Base-by-base conservation (phyloP, 2,797 vertebrate genomes). In the Bothrops alternatus region DNA sequence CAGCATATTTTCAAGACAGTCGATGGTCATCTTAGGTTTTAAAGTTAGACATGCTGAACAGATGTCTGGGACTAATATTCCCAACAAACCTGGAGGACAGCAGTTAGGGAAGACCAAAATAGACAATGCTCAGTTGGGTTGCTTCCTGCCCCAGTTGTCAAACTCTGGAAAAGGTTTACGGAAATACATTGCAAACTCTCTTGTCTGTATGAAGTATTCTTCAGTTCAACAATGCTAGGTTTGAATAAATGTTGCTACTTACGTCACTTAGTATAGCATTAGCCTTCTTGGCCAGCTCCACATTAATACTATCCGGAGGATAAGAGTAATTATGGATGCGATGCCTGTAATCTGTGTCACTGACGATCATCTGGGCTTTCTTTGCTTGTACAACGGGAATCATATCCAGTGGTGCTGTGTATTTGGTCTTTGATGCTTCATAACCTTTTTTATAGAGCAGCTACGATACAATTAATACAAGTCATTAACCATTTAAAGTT, bases 381-480 rank as follows among this genome's bases (percentile, higher is more conserved):
- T 99, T 99, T 56, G 99, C 99, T 93, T 98, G 97, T 61, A 98
- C 97, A 92, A 99, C 97, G 12, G 97, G 97, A 93, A 99, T 97
- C 99, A 99, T 99, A 94, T 99, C 99, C 94, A 99, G 96, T 0
- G 99, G 98, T 32, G 98, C 92, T 0, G 98, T 98, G 94, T 98
- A 99, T 97, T 98, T 97, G 91, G 98, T 99, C 97, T 99, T 99
- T 12, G 98, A 95, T 93, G 98, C 98, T 96, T 99, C 99, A 93
- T 99, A 99, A 95, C 98, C 97, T 95, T 99, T 99, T 94, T 98
- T 99, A 91, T 99, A 99, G 95, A 98, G 98, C 6, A 97, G 98
- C 99, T 99, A 96, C 85, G 96, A 95, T 95, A 94, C 90, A 73
- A 87, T 93, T 20, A 87, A 87, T 58, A 65, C 3, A 58, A 86